phyloP scores from a whole-genome alignment of 2,113 vertebrate genomes.

The Dolichotis patagonum region DNA sequence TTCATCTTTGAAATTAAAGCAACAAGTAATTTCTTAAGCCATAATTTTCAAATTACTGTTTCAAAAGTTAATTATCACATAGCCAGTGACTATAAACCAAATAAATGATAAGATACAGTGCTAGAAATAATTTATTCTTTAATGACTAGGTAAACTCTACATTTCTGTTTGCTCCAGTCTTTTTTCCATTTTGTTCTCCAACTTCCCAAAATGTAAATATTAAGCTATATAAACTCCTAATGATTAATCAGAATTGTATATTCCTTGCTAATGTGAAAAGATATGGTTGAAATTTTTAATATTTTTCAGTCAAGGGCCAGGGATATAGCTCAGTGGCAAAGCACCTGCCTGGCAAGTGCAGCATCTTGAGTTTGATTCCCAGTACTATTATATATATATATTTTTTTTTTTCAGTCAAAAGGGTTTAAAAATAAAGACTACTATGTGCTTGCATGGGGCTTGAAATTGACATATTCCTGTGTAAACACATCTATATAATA shows the following conservation, averaged over 20 bases:
- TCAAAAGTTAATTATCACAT: conserved; percentile 16
- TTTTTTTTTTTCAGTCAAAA: neutral
- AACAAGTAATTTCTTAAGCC: neutral
- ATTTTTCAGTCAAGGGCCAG: neutral
- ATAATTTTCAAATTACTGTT: conserved; percentile 45
- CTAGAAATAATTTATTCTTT: neutral
- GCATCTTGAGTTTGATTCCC: too few relatives aligned
- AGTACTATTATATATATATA: too few relatives aligned
- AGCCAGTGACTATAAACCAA: neutral
- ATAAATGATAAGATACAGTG: neutral
- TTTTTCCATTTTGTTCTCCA: neutral
- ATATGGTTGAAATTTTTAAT: neutral
- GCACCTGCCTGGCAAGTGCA: too few relatives aligned
- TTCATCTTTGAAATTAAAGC: conserved; percentile 35
- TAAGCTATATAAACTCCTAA: conserved; percentile 26
- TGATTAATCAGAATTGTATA: neutral
- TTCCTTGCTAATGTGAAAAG: conserved; percentile 44
- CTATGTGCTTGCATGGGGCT: neutral
- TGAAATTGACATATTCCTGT: neutral
- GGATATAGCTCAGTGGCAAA: too few relatives aligned
- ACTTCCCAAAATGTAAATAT: neutral
- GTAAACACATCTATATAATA: neutral
- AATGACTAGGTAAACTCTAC: neutral
- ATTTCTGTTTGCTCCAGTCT: neutral
- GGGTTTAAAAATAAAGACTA: conserved; percentile 34